Conservation (phyloP, 2,113 vertebrate species). For the Pomatostomus ruficeps region DNA sequence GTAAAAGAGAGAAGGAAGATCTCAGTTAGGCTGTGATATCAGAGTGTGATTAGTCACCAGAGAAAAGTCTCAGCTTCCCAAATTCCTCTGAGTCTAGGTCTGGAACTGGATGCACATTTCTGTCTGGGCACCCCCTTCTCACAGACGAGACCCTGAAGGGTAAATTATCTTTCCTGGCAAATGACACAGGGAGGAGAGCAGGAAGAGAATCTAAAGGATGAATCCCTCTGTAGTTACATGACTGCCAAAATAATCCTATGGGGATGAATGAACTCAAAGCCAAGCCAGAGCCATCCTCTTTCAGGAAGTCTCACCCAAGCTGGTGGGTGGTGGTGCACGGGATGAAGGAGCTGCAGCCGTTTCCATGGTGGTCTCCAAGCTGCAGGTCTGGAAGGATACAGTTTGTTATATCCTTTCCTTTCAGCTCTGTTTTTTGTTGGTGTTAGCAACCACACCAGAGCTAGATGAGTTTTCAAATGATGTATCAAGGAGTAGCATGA, state of each 20-base stretch:
- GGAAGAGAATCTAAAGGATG: background rate
- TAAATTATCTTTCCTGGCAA: background rate
- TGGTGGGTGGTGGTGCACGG: background rate
- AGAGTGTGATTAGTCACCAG: background rate
- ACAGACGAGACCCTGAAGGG: background rate
- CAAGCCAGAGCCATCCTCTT: background rate
- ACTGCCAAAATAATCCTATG: background rate
- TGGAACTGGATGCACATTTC: background rate
- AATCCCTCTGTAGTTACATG: background rate
- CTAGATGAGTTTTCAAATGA: background rate
- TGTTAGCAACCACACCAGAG: conserved; percentile 14
- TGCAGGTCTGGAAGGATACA: background rate
- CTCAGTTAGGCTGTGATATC: background rate
- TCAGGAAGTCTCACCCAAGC: background rate
- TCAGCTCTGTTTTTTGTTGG: background rate
- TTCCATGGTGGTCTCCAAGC: background rate
- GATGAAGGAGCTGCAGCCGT: background rate
- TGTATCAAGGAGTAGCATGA: background rate
- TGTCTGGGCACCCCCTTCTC: background rate
- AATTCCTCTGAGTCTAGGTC: background rate
- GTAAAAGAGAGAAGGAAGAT: background rate
- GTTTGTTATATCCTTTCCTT: background rate
- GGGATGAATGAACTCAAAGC: background rate
- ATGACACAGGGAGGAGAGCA: background rate
- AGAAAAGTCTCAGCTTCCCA: background rate